phyloP scores from a whole-genome alignment of 2,888 invertebrate genomes.

The Pseudanteris insignis region DNA sequence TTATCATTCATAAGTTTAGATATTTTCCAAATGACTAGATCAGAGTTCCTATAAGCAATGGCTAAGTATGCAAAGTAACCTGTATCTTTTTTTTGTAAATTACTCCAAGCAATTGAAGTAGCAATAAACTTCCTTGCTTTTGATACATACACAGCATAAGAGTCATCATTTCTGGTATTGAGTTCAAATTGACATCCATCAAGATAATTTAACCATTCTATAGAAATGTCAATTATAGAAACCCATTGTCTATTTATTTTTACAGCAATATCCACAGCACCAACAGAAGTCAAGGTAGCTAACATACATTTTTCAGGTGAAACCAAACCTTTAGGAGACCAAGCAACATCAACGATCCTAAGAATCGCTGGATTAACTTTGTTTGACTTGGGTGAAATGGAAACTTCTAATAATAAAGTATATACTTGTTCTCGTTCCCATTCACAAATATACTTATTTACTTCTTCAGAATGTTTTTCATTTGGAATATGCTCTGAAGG shows the following conservation, averaged over 20 bases:
- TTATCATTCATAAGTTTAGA: constrained; percentile 41
- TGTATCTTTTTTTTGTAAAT: constrained; percentile 37
- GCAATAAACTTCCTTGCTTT: constrained; percentile 51
- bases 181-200: no score
- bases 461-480: constrained; percentile 39
- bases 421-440: constrained; percentile 54
- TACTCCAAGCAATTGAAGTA: constrained; percentile 58
- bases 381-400: constrained; percentile 53
- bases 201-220: constrained; percentile 45
- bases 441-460: constrained; percentile 48
- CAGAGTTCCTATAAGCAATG: constrained; percentile 54
- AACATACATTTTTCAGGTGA: constrained; percentile 54
- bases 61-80: constrained; percentile 54
- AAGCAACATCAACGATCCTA: constrained; percentile 51
- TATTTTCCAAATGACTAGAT: constrained; percentile 57
- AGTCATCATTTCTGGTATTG: constrained; percentile 10
- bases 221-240: constrained; percentile 52
- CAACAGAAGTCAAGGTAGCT: constrained; percentile 55
- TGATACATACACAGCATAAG: constrained; percentile 24
- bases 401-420: constrained; percentile 53
- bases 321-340: constrained; percentile 58
- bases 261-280: constrained; percentile 53
- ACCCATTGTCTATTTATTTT: constrained; percentile 55
- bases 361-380: constrained; percentile 47
- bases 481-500: constrained; percentile 52